A percentile compares a stretch with the other conserved stretches of the same genome.
Conservation (phyloP, 2,113 vertebrate genomes). For the Osmerus mordax region DNA sequence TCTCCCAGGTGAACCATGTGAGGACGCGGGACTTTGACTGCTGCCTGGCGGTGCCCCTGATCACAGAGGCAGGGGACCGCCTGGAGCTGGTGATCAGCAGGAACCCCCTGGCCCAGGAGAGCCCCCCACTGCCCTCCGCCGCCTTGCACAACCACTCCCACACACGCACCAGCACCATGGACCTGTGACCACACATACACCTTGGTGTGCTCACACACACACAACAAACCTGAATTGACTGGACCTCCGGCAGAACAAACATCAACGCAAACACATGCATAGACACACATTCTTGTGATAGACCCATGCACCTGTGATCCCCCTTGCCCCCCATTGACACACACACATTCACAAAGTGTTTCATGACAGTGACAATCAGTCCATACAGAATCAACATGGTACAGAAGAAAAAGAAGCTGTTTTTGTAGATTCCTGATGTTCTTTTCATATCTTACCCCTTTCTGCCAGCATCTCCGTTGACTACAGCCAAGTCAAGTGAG, state of each 20-base stretch:
- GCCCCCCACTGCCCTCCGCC: conserved; percentile 10
- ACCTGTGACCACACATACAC: conserved; percentile 23
- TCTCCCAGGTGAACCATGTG: conserved; percentile 82
- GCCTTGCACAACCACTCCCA: no score
- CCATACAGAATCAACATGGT: neutral
- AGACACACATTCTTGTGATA: no score
- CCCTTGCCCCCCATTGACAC: no score
- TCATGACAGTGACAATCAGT: neutral
- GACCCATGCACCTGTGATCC: neutral
- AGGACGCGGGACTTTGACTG: conserved; percentile 94
- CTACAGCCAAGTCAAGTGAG: no score
- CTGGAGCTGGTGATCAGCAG: conserved; percentile 92
- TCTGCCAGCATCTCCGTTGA: neutral
- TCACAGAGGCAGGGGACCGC: conserved; percentile 87
- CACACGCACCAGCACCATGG: conserved; percentile 45
- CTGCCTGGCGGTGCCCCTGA: conserved; percentile 90
- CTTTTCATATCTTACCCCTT: conserved; percentile 1
- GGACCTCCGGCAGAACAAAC: no score
- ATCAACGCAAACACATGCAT: no score
- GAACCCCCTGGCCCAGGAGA: conserved; percentile 73
- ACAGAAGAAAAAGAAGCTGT: neutral
- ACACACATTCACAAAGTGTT: no score
- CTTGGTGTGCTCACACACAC: conserved; percentile 29
- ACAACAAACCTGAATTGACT: no score
- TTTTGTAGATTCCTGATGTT: conserved; percentile 4